Evolutionary conservation across 2,797 vertebrate genomes (phyloP), one percentile per base, ranked within the genome.

Genomic region (Lacerta viridis): DNA sequence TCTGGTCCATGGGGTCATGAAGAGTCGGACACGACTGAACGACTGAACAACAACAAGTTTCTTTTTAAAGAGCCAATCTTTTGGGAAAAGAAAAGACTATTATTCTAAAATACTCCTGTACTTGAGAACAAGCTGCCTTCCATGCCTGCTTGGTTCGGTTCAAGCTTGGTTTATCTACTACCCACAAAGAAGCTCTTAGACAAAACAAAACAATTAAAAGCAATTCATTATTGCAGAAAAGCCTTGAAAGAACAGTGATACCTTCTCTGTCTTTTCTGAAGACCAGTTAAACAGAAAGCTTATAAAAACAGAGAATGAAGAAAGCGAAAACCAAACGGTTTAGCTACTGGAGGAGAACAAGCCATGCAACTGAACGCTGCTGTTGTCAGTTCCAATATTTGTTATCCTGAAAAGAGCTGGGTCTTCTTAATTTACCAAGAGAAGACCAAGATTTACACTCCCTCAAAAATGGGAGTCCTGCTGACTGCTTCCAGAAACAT

Each of bases 361-460:
- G 43, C 29, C n/a, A 6, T 11, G 11, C 11, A 9, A 50, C 3
- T 59, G 4, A 17, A 87, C 1, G 27, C 6, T 88, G 82, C 18
- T 71, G 0, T 84, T 69, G 83, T 46, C 43, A 84, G 27, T 23
- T 9, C 39, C 2, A 46, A n/a, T 9, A 0, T 50, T 80, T 5
- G 18, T n/a, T 25, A 10, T 75, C 69, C 83, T 36, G 43, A 46
- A 23, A 18, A n/a, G 18, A 50, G 39, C 23, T 39, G 9, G 9
- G 11, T 69, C 4, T 87, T 68, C 64, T 83, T 7, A 39, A 68
- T 79, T 20, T 64, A 33, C 33, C 82, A 46, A 7, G 76, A 27
- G 59, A 91, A 7, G 1, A 85, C 36, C 27, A 68, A 39, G 25
- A 64, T 80, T 90, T 11, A 86, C 50, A 66, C 50, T 78, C 25